phyloP scores from a whole-genome alignment of 2,797 vertebrate genomes.

The Helarctos malayanus region DNA sequence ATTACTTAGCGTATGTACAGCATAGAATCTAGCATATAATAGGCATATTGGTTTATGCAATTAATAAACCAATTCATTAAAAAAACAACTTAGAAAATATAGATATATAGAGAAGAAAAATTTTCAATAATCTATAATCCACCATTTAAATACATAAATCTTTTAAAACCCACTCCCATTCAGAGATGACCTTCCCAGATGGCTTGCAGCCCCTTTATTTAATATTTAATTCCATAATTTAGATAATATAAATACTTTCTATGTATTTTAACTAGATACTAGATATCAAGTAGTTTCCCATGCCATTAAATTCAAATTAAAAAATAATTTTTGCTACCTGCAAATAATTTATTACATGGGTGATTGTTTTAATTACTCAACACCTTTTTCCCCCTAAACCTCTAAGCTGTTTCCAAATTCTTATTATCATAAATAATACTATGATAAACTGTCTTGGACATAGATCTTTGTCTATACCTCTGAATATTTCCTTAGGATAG shows the following conservation, averaged over 20 bases:
- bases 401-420: slow-evolving; percentile 1
- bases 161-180: slow-evolving; percentile 35
- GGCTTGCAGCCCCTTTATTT: too few relatives aligned
- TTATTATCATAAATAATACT: not conserved
- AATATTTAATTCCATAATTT: slow-evolving; percentile 26
- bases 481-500: slow-evolving; percentile 20
- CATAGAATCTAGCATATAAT: not conserved
- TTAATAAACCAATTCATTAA: not conserved
- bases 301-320: not conserved
- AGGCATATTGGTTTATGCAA: not conserved
- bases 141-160: not conserved
- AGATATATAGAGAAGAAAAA: not conserved
- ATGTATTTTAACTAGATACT: slow-evolving; percentile 11
- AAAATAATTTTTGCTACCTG: slow-evolving; percentile 21
- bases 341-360: not conserved
- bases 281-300: slow-evolving; percentile 24
- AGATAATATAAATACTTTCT: slow-evolving; percentile 26
- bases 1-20: not conserved
- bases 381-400: not conserved
- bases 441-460: not conserved
- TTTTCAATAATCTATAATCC: not conserved
- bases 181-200: too few relatives aligned
- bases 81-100: not conserved
- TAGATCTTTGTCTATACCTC: slow-evolving; percentile 7
- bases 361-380: not conserved